A percentile compares a stretch with the other conserved stretches of the same genome.
These are phyloP conservation scores for Polydrusus tereticollis DNA, from an alignment of 2,888 invertebrate species.

Conservation along the genomic window DNA sequence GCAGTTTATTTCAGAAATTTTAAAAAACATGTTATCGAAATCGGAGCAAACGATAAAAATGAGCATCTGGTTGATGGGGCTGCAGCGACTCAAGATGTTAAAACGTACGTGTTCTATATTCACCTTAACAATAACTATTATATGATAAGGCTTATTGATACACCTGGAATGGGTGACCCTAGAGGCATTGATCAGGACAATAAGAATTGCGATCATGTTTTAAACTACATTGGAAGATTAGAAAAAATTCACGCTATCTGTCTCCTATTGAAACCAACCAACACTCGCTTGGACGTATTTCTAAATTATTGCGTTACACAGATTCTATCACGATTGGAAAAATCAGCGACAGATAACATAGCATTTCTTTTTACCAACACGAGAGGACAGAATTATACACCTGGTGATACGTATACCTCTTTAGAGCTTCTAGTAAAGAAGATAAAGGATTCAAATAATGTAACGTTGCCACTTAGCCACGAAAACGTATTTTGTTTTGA, in stretches of 20 bases:
- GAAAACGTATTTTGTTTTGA: constrained; percentile 63
- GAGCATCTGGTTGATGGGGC: constrained; percentile 50
- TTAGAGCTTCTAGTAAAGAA: constrained; percentile 20
- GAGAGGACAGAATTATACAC: constrained; percentile 57
- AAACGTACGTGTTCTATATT: constrained; percentile 55
- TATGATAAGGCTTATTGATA: constrained; percentile 60
- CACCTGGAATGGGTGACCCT: constrained; percentile 61
- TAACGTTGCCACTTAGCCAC: constrained; percentile 20
- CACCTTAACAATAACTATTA: constrained; percentile 20
- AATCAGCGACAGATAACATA: constrained; percentile 60
- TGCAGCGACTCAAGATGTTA: constrained; percentile 54
- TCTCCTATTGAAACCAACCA: constrained; percentile 59
- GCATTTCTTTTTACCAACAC: constrained; percentile 62
- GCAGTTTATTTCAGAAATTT: constrained; percentile 17
- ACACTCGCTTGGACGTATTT: constrained; percentile 57
- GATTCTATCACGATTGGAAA: constrained; percentile 61
- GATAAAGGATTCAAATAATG: constrained; percentile 25
- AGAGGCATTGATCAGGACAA: constrained; percentile 53
- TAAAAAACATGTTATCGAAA: constrained; percentile 23
- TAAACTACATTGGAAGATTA: constrained; percentile 58
- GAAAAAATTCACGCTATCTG: constrained; percentile 61
- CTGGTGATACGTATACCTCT: constrained; percentile 53
- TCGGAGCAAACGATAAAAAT: constrained; percentile 56
- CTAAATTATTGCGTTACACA: constrained; percentile 62
- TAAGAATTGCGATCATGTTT: constrained; percentile 57